Evolutionary conservation across 2,113 vertebrate species (phyloP).

Genomic region (Rhadina sibilatrix): DNA sequence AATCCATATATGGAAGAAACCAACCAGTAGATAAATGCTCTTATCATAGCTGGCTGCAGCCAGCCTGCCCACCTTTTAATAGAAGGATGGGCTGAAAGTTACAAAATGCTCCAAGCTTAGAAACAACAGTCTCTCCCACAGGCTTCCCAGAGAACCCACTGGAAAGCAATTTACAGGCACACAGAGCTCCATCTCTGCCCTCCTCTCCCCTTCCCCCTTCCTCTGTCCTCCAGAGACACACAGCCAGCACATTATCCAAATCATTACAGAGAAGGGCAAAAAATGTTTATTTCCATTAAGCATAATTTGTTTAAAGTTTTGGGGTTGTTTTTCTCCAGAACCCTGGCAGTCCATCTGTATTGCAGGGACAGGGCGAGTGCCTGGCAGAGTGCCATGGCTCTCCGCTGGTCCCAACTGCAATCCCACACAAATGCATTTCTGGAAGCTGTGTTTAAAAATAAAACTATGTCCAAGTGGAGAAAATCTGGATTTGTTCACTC

Average conservation of each 20-base stretch:
- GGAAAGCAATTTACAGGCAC: background rate
- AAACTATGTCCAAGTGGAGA: constrained; percentile 19
- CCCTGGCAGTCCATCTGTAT: background rate
- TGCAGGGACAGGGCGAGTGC: background rate
- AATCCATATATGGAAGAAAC: background rate
- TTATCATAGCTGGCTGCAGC: background rate
- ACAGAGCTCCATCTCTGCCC: background rate
- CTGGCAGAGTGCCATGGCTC: background rate
- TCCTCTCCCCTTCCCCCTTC: background rate
- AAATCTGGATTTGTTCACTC: constrained; percentile 7
- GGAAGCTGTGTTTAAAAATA: constrained; percentile 33
- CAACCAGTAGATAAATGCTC: background rate
- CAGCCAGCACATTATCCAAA: background rate
- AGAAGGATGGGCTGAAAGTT: background rate
- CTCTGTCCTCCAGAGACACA: background rate
- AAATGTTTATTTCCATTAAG: constrained; percentile 51
- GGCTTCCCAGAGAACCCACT: background rate
- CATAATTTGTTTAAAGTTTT: constrained; percentile 53
- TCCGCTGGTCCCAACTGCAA: constrained; percentile 3
- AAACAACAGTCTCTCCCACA: rapidly evolving
- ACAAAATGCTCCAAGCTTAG: background rate
- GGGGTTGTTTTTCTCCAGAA: constrained; percentile 43
- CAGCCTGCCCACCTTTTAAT: background rate
- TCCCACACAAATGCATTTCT: constrained; percentile 27
- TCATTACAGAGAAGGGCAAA: background rate